These are phyloP conservation scores for Odontophorus gujanensis DNA, from an alignment of 2,113 vertebrate genomes.

Conservation along the genomic window DNA sequence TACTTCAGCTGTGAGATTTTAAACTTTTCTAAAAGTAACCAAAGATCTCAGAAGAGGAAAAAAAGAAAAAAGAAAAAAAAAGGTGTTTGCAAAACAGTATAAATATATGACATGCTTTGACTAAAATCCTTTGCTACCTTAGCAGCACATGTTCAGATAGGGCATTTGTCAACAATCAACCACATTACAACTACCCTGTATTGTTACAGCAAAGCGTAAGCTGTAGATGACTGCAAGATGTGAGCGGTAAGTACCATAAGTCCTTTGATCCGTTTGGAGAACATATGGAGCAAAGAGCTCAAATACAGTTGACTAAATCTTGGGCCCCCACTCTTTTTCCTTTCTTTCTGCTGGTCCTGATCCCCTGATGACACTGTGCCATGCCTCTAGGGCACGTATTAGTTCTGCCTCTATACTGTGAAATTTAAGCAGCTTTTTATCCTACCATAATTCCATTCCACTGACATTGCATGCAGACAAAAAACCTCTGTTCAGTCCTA, in stretches of 20 bases:
- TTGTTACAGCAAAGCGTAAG: neutral
- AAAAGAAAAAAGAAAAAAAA: neutral
- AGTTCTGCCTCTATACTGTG: slow-evolving; percentile 24
- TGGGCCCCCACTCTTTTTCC: rapidly evolving
- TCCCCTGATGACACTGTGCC: neutral
- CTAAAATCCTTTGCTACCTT: neutral
- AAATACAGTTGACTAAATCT: neutral
- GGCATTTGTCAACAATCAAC: neutral
- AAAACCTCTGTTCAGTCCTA: slow-evolving; percentile 18
- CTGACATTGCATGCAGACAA: neutral
- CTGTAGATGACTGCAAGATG: neutral
- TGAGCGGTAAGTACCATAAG: neutral
- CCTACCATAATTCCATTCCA: neutral
- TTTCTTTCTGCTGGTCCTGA: neutral
- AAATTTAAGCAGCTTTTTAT: slow-evolving; percentile 44
- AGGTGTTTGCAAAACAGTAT: neutral
- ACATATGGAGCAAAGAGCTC: neutral
- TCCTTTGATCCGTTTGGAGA: neutral
- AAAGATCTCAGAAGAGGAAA: neutral
- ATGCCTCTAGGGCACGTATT: neutral
- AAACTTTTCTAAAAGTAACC: neutral
- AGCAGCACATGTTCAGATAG: neutral
- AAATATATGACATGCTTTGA: neutral
- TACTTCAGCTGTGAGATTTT: neutral
- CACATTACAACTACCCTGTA: neutral